Percentiles rank a stretch among this genome's conserved stretches.
phyloP scores from a whole-genome alignment of 2,113 vertebrate species.

The Halcyon malimbica region DNA sequence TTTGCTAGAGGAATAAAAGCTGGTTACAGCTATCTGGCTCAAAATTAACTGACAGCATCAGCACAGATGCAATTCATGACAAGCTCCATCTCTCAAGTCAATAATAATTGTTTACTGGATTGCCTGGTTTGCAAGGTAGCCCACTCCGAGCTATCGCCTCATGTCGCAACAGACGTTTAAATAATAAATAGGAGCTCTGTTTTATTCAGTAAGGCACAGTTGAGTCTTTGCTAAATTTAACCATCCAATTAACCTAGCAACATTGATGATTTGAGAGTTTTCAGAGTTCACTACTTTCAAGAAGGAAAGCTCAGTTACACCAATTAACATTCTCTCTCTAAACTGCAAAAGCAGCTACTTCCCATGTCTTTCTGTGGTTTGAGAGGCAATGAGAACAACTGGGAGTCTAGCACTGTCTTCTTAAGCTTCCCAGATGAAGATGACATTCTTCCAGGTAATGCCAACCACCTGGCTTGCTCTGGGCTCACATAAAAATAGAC shows the following conservation, averaged over 20 bases:
- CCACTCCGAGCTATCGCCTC: not conserved
- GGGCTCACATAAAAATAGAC: not conserved
- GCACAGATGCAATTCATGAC: not conserved
- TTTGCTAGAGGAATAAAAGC: slow-evolving; percentile 6
- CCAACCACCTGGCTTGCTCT: not conserved
- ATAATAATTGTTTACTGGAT: not conserved
- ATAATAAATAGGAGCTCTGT: slow-evolving; percentile 25
- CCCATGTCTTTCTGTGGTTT: not conserved
- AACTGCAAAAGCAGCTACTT: not conserved
- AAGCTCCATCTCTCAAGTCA: slow-evolving; percentile 35
- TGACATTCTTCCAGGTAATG: not conserved
- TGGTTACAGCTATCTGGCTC: slow-evolving; percentile 25
- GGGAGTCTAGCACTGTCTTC: not conserved
- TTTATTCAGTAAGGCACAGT: not conserved
- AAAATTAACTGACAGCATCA: slow-evolving; percentile 52
- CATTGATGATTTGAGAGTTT: slow-evolving; percentile 5
- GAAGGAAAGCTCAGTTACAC: slow-evolving; percentile 4
- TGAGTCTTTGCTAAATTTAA: slow-evolving; percentile 31
- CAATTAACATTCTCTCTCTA: not conserved
- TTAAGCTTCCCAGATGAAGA: not conserved
- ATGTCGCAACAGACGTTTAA: slow-evolving; percentile 10
- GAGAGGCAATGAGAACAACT: not conserved
- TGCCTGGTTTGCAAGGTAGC: not conserved
- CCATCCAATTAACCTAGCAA: slow-evolving; percentile 47
- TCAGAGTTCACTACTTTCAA: not conserved